Evolutionary conservation across 2,797 vertebrate genomes (phyloP).

Genomic region (Tragelaphus oryx): DNA sequence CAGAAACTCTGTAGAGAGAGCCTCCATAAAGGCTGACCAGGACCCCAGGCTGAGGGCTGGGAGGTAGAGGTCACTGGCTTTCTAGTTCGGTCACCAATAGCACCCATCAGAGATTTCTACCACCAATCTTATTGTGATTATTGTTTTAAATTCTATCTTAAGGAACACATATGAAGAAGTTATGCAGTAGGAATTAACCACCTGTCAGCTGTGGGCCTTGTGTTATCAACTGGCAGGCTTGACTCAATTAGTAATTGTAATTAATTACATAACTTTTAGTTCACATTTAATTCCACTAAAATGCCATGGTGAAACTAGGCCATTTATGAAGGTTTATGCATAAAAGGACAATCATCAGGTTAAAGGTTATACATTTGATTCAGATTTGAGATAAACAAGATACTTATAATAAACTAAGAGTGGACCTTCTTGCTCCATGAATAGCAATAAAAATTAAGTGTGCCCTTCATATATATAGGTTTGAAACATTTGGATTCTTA

Average conservation of each 20-base stretch:
- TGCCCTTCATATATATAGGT: neutral
- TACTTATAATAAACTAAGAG: neutral
- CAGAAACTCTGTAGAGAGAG: neutral
- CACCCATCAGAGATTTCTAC: neutral
- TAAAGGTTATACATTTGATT: neutral
- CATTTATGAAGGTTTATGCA: neutral
- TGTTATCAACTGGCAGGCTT: constrained; percentile 37
- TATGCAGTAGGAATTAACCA: constrained; percentile 37
- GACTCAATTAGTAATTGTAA: constrained; percentile 30
- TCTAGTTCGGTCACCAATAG: neutral
- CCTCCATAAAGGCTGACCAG: neutral
- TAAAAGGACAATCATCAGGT: neutral
- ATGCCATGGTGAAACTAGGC: neutral
- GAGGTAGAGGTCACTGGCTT: neutral
- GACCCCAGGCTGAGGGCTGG: neutral
- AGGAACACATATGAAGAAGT: constrained; percentile 28
- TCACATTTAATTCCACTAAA: constrained; percentile 37
- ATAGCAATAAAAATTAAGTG: neutral
- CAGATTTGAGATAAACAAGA: neutral
- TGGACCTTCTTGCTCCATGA: neutral
- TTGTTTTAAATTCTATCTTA: constrained; percentile 20
- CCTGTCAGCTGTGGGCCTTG: constrained; percentile 24
- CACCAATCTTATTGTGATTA: neutral
- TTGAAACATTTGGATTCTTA: neutral
- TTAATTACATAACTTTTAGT: constrained; percentile 43